These are phyloP conservation scores for Kryptolebias marmoratus DNA, from an alignment of 2,113 vertebrate species.

Conservation along the genomic window DNA sequence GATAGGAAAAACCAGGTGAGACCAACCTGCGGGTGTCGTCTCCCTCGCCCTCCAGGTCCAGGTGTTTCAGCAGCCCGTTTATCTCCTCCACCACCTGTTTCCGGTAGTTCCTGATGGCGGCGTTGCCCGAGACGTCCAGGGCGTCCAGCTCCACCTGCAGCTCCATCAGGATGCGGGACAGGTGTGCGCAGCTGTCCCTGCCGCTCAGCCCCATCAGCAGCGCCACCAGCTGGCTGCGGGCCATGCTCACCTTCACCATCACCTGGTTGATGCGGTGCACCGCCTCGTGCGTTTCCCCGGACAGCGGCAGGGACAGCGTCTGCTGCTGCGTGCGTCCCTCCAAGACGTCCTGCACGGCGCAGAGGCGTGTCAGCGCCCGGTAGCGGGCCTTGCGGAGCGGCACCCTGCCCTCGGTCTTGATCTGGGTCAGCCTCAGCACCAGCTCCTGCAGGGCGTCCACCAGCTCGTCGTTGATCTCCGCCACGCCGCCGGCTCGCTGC, in stretches of 20 bases:
- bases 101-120: slow-evolving; percentile 91
- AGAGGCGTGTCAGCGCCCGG: slow-evolving; percentile 89
- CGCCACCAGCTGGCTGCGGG: slow-evolving; percentile 89
- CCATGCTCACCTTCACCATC: slow-evolving; percentile 93
- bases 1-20: background rate
- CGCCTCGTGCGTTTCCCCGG: slow-evolving; percentile 87
- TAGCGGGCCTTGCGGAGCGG: slow-evolving; percentile 92
- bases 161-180: slow-evolving; percentile 92
- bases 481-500: slow-evolving; percentile 80
- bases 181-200: slow-evolving; percentile 90
- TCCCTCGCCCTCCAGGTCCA: slow-evolving; percentile 94
- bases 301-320: slow-evolving; percentile 89
- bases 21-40: slow-evolving; percentile 82
- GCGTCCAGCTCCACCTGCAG: slow-evolving; percentile 93
- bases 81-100: slow-evolving; percentile 97
- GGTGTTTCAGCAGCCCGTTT: slow-evolving; percentile 89
- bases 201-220: slow-evolving; percentile 91
- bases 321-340: slow-evolving; percentile 86
- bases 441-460: slow-evolving; percentile 92
- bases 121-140: slow-evolving; percentile 90
- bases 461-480: slow-evolving; percentile 85
- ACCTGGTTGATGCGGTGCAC: slow-evolving; percentile 92
- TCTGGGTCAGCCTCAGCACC: slow-evolving; percentile 89
- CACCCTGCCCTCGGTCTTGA: slow-evolving; percentile 92
- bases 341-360: slow-evolving; percentile 91